Evolutionary conservation across 2,113 vertebrate genomes (phyloP), one percentile per base, ranked within the genome.

Genomic region (Varanus salvator): DNA sequence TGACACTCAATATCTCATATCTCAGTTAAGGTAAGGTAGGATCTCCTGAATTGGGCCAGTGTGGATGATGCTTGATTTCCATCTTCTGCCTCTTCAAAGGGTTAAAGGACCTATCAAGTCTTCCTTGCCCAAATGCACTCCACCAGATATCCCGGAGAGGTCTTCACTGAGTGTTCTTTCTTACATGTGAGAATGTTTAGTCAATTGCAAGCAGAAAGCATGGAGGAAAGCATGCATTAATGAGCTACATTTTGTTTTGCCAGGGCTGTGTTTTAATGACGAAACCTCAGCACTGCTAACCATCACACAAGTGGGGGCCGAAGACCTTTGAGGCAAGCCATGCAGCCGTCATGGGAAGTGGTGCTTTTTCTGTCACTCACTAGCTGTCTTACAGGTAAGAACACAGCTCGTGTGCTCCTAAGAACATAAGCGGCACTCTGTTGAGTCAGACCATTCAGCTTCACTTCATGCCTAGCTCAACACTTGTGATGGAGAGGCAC

Each of bases 311-410:
- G 96, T 95, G 95, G 68, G 95, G 96, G 97, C 90, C 12, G 91
- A 94, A 92, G 93, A 96, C 96, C 97, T 97, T 97, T 92, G 95
- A 77, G 90, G 96, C 96, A 95, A 96, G 98, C 93, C 94, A 99
- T 99, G 99, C 97, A 97, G 98, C 98, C 97, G 96, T 97, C 97
- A 97, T 98, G 98, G 99, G 98, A 98, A 99, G 96, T 98, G 90
- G 95, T 98, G 96, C 97, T 99, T 76, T 94, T 98, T 95, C 97
- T 99, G 96, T 98, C 98, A 95, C 91, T 98, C 96, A 97, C 98
- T 95, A 97, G 97, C 92, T 98, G 96, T 97, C 97, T 99, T 97
- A 98, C 98, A 98, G 99, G 99, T 99, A 98, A 96, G 88, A 96
- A 94, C 85, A 85, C 94, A 92, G 90, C 77, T 94, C 89, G 90